These are phyloP conservation scores for Bicyclus anynana DNA, from an alignment of 1,140 invertebrate genomes.

Conservation along the genomic window DNA sequence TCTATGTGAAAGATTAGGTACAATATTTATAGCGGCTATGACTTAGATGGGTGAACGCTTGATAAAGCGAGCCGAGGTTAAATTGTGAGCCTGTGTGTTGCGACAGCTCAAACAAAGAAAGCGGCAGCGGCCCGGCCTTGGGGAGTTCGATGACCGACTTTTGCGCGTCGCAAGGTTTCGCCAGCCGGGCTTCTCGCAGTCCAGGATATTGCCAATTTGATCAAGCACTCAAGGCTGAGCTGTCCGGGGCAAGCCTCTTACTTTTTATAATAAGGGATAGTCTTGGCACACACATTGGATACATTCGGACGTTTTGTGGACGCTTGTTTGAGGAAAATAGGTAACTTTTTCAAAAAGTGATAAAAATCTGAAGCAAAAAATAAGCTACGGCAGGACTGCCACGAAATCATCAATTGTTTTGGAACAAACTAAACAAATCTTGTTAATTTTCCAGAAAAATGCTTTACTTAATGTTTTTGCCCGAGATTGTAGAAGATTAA, in stretches of 20 bases:
- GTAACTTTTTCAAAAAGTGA: too few relatives aligned
- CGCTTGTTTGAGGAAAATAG: too few relatives aligned
- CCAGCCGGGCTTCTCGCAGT: conserved; percentile 71
- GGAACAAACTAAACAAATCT: too few relatives aligned
- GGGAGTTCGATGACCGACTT: conserved; percentile 72
- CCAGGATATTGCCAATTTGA: conserved; percentile 76
- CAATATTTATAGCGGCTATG: conserved; percentile 43
- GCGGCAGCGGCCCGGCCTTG: conserved; percentile 65
- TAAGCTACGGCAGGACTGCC: too few relatives aligned
- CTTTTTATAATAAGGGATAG: conserved; percentile 41
- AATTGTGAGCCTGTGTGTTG: conserved; percentile 50
- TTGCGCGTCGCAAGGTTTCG: conserved; percentile 75
- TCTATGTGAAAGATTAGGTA: conserved; percentile 29
- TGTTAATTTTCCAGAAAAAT: too few relatives aligned
- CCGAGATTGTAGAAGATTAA: too few relatives aligned
- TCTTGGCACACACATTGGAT: neutral
- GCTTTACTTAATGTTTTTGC: too few relatives aligned
- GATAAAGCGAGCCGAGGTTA: conserved; percentile 64
- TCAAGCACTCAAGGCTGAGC: conserved; percentile 65
- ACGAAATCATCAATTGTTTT: too few relatives aligned
- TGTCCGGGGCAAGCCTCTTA: conserved; percentile 57
- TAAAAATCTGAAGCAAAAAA: too few relatives aligned
- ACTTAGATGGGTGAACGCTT: conserved; percentile 63
- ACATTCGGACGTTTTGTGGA: neutral
- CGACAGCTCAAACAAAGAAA: conserved; percentile 73